Conservation (phyloP, 2,113 vertebrate species). For the Chinchilla lanigera region DNA sequence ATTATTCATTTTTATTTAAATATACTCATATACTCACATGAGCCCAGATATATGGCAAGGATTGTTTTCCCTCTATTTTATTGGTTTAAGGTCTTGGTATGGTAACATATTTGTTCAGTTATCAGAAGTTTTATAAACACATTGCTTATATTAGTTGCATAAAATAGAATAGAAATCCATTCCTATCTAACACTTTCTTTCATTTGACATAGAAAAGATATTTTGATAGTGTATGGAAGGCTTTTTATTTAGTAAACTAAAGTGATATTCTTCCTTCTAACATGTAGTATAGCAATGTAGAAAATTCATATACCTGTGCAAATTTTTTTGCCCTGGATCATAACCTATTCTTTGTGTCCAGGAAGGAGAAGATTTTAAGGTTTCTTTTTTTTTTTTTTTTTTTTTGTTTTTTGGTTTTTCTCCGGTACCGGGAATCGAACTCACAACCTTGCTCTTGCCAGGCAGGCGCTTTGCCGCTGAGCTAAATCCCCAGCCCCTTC, state of each 20-base stretch:
- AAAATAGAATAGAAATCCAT: neutral
- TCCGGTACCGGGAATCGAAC: too few species aligned
- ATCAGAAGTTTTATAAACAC: neutral
- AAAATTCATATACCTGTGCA: neutral
- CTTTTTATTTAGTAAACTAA: neutral
- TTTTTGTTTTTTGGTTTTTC: too few species aligned
- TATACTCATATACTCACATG: neutral
- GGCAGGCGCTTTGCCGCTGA: too few species aligned
- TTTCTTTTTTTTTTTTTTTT: too few species aligned
- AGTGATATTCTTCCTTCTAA: neutral
- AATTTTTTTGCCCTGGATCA: neutral
- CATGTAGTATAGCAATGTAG: neutral
- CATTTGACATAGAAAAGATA: neutral
- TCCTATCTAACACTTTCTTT: constrained; percentile 30
- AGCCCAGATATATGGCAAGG: neutral
- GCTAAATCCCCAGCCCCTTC: too few species aligned
- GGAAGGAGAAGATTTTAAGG: neutral
- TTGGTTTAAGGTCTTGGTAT: neutral
- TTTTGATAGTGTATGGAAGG: neutral
- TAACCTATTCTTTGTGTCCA: neutral
- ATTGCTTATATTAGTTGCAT: neutral
- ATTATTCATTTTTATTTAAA: neutral
- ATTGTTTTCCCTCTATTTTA: neutral
- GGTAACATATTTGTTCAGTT: neutral
- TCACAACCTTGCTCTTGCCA: too few species aligned